Base-by-base conservation (phyloP, 1,140 invertebrate species). In the Trichonephila clavata region DNA sequence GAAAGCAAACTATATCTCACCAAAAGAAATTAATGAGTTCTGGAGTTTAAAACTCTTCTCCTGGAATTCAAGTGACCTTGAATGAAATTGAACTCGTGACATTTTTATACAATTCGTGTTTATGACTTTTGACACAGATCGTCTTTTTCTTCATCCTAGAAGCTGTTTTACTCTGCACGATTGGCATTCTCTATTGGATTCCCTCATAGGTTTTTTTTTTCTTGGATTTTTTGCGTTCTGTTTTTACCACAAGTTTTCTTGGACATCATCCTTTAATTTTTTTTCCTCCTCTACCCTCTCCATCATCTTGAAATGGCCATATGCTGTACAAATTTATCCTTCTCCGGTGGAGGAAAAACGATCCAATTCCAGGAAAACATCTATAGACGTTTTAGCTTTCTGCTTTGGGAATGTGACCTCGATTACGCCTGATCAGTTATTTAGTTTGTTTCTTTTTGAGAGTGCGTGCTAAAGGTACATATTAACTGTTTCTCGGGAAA, bases 281-380 rank as follows among this genome's bases (percentile, higher is more conserved):
- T 32, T 39, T 18, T 20, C 3, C 32, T 1, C 21, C 61, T 63
- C 61, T 50, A 50, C 10, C 21, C 24, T 77, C 32, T 77, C 71
- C 71, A 77, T 77, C 71, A 77, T 77, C 71, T 77, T 77, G 71
- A 32, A 77, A 77, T 77, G 71, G 32, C 71, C 71, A 39, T 32
- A 32, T 77, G 71, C 71, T 18, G 14, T 27, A 77, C 71, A 77
- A 77, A 77, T 77, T 32, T 32, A 77, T 77, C 71, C 71, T 77
- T 27, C 71, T 77, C 71, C 27, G 3, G 71, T 39, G 71, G 32
- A 27, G 71, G 32, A 77, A 39, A 77, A 77, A 77, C 71, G 71
- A 77, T 77, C 71, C 71, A 77, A 77, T 77, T 77, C 27, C 71
- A 32, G 18, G 14, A 27, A 77, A 77, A 77, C 71, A 77, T 77